Base-by-base conservation (phyloP, 2,888 invertebrate genomes). In the Trissoscelio sp. region DNA sequence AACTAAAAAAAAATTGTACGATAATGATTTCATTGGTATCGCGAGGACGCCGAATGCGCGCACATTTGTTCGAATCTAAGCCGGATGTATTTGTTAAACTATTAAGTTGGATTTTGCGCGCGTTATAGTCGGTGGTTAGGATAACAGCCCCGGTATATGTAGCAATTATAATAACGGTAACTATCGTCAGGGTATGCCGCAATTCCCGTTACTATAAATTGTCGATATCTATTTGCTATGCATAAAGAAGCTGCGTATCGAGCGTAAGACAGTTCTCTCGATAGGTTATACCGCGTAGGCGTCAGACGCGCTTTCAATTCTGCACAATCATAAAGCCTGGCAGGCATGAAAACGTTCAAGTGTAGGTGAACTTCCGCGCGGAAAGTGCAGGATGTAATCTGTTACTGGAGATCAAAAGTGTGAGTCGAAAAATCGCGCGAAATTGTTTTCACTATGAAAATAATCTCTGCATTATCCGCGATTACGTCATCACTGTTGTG, bases 151-250 rank as follows among this genome's bases (percentile, higher is more conserved):
- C 62, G 80, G 80, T 55, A 64, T 77, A 53, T 72, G 81, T 39
- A 62, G 77, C 75, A 81, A 81, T 81, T 77, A 81, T 81, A 75
- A 75, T 75, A 81, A 81, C 83, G 80, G 83, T 69, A 74, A 78
- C 67, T 75, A 82, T 77, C 79, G 79, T 51, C 74, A 46, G 79
- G 58, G 67, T 77, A 74, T 62, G 73, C 79, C 62, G 79, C 37
- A 53, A 62, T 67, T 80, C 73, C 80, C 83, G 83, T 83, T 83
- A 83, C 67, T 44, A 79, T 83, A 78, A 77, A 83, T 80, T 74
- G 70, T 75, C 80, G 51, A 75, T 81, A 83, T 81, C 80, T 83
- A 64, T 79, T 79, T 46, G 81, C 72, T 51, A 16, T n/a, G 72
- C 75, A 72, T 81, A 81, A 81, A 81, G 77, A 72, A 72, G 67